These are phyloP conservation scores for Phaethon lepturus DNA, from an alignment of 2,113 vertebrate genomes.

Conservation along the genomic window DNA sequence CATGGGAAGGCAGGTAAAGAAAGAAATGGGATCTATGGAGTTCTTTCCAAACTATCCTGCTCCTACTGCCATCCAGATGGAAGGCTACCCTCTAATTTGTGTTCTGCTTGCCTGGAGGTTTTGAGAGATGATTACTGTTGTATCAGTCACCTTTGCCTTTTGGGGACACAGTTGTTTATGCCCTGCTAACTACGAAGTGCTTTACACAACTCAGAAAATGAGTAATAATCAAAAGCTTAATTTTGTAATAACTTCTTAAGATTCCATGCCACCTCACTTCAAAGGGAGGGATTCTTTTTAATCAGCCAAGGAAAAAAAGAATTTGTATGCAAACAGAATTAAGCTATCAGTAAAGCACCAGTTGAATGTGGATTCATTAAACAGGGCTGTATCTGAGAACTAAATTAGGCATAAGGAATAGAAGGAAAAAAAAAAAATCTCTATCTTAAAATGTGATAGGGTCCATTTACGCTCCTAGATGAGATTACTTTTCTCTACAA, in stretches of 20 bases:
- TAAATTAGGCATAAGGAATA: conserved; percentile 58
- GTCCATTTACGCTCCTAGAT: conserved; percentile 69
- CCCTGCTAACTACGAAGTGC: not conserved
- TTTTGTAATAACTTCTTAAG: not conserved
- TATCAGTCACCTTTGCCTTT: not conserved
- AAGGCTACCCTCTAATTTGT: not conserved
- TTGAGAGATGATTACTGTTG: not conserved
- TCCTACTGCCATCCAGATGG: not conserved
- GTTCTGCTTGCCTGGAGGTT: not conserved
- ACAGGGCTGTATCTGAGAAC: conserved; percentile 18
- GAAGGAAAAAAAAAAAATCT: not conserved
- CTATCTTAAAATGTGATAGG: conserved; percentile 69
- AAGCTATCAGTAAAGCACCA: conserved; percentile 51
- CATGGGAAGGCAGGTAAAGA: not conserved
- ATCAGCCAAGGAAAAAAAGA: conserved; percentile 13
- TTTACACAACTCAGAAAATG: not conserved
- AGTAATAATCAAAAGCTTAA: not conserved
- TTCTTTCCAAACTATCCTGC: not conserved
- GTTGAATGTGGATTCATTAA: conserved; percentile 60
- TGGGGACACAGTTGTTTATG: not conserved
- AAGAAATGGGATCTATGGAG: not conserved
- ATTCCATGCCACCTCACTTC: conserved; percentile 3
- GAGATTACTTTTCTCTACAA: conserved; percentile 71
- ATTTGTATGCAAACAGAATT: conserved; percentile 65
- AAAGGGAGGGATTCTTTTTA: conserved; percentile 7